Evolutionary conservation across 2,113 vertebrate genomes (phyloP), one percentile per base, ranked within the genome.

Genomic region (Petrocephalus zakoni): DNA sequence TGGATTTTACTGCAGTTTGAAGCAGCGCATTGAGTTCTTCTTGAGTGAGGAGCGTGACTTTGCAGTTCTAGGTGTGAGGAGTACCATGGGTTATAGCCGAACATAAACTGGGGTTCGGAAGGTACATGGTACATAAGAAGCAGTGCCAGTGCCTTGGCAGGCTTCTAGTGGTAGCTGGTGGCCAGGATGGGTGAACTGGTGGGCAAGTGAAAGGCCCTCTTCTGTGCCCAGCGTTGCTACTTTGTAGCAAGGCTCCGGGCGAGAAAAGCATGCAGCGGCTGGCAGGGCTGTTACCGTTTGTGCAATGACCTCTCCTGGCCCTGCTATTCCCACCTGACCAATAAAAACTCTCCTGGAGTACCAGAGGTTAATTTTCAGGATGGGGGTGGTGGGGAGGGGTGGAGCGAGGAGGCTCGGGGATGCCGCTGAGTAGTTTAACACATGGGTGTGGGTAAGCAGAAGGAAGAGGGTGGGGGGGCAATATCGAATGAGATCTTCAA

Each of bases 401-500:
- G 47, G 8, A n/a, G 61, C 1, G 64, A 47, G 53, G 22, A 85
- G 22, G 17, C 51, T 42, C 47, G 89, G 89, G 72, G 87, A 90
- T 92, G 88, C 90, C 89, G 91, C 90, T 92, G 89, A 94, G 90
- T 88, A 87, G 87, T 94, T 93, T 58, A 93, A 89, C 91, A 93
- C 90, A 93, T 93, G 94, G 92, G 52, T 75, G 86, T 84, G 88
- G 88, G 87, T 88, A 90, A 52, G 84, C 89, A 90, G 90, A 34
- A 89, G 89, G 85, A 91, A 90, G 87, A 90, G 90, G 89, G 87
- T 86, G 89, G 88, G 85, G 78, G 61, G 29, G 90, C 29, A 86
- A 78, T 51, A 90, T 92, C 85, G 91, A 92, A 93, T 90, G 1
- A 86, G 81, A 94, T 92, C 91, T 93, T 94, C 91, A 94, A 93